These are phyloP conservation scores for Plebejus anna DNA, from an alignment of 2,888 invertebrate species.

Conservation along the genomic window DNA sequence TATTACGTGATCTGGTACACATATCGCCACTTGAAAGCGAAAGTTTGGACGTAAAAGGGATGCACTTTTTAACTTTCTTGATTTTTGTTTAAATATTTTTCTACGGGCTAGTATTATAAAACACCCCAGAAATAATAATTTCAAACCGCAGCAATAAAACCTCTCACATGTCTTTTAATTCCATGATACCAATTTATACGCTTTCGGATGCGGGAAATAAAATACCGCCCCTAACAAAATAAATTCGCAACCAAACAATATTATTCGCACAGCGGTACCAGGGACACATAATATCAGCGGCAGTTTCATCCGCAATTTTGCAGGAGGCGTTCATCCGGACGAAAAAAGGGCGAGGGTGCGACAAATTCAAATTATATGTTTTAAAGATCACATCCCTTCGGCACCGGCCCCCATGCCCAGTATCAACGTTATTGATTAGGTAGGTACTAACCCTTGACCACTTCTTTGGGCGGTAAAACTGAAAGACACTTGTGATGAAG, in stretches of 20 bases:
- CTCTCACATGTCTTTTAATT: not conserved
- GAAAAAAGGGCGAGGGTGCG: slow-evolving; percentile 47
- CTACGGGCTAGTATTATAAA: not conserved
- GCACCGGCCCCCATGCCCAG: not conserved
- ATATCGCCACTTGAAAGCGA: slow-evolving; percentile 38
- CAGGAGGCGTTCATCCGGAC: slow-evolving; percentile 43
- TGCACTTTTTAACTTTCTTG: not conserved
- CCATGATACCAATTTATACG: not conserved
- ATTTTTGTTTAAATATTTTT: not conserved
- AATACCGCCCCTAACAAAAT: not conserved
- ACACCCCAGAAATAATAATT: not conserved
- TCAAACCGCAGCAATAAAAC: not conserved
- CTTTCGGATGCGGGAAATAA: not conserved
- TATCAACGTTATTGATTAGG: not conserved
- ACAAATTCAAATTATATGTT: slow-evolving; percentile 66
- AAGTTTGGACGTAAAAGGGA: not conserved
- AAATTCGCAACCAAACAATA: slow-evolving; percentile 25
- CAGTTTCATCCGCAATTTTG: slow-evolving; percentile 56
- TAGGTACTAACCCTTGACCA: not conserved
- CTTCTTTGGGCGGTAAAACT: not conserved
- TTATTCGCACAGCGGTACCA: slow-evolving; percentile 51
- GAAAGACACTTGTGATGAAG: not conserved
- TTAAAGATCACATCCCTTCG: slow-evolving; percentile 9
- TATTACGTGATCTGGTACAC: slow-evolving; percentile 62
- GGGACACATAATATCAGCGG: slow-evolving; percentile 47